Evolutionary conservation across 1,140 invertebrate species (phyloP), one percentile per base, ranked within the genome.

Genomic region (Lepidurus arcticus): DNA sequence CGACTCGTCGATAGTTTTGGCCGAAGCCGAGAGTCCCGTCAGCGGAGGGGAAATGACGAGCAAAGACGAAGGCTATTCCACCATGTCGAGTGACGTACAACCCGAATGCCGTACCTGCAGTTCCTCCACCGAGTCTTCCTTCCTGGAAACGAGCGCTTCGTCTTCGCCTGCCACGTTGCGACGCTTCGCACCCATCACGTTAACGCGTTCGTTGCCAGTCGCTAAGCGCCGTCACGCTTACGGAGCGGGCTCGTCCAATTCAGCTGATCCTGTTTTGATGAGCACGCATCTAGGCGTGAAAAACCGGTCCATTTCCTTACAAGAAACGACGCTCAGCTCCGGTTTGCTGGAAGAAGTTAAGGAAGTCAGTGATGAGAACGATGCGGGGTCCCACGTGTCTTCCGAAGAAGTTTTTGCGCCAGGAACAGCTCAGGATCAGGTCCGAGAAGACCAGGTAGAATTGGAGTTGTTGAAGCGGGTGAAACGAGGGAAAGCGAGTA

Each of bases 1-100:
- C 10, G 89, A 34, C 34, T 86, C 80, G 87, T 89, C 78, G 90
- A 91, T 83, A 91, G 90, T 80, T 90, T 90, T 0, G 24, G 24
- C 24, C 76, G 83, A 73, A 74, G 77, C 77, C 11, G 80, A 79
- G 13, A 90, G 91, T 81, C 91, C 88, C 81, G 91, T 91, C 11
- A 65, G 53, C 21, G 53, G 53, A 7, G 53, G 53, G 6, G 53
- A 65, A 16, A 65, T 65, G 53, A 65, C 53, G 4, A 92, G 92
- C 80, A 89, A 91, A 80, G 93, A 94, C 85, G 93, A 95, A 85
- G 93, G 93, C 1, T 95, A 95, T 83, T 94, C 93, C 43, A 94
- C 93, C 5, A 95, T 95, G 93, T 94, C 93, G 1, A 93, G 92
- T 82, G 93, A 95, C 83, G 91, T 94, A 3, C 92, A 94, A 83